Conservation (phyloP, 2,888 invertebrate species). For the Metalampra italica region DNA sequence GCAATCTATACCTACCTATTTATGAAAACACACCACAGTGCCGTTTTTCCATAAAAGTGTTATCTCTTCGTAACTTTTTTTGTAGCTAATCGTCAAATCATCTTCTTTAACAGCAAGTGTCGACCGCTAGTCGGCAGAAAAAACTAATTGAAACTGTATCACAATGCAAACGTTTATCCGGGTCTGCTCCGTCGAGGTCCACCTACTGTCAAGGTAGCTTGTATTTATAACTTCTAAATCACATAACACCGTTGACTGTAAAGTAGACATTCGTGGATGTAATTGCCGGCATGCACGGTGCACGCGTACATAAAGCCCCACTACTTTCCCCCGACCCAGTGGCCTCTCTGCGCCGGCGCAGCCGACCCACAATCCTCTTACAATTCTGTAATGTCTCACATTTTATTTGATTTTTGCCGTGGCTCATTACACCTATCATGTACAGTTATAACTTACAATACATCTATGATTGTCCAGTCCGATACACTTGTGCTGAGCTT, state of each 20-base stretch:
- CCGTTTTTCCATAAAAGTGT: too few relatives aligned
- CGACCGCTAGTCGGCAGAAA: not conserved
- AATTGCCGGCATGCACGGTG: slow-evolving; percentile 58
- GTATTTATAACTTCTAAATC: slow-evolving; percentile 31
- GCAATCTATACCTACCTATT: too few relatives aligned
- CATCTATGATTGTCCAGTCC: slow-evolving; percentile 36
- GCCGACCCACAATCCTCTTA: slow-evolving; percentile 63
- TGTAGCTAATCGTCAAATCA: not conserved
- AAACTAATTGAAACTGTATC: not conserved
- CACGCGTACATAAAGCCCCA: slow-evolving; percentile 51
- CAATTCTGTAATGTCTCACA: slow-evolving; percentile 67
- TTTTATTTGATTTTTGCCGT: slow-evolving; percentile 63
- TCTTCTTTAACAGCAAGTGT: not conserved
- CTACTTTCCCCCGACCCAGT: slow-evolving; percentile 77
- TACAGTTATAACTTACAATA: slow-evolving; percentile 57
- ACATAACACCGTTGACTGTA: slow-evolving; percentile 16
- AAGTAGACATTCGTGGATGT: slow-evolving; percentile 28
- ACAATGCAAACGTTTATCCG: too few relatives aligned
- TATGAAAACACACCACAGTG: too few relatives aligned
- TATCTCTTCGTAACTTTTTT: not conserved
- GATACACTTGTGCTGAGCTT: slow-evolving; percentile 16
- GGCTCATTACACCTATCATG: slow-evolving; percentile 53
- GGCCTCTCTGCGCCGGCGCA: slow-evolving; percentile 58
- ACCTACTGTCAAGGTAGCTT: slow-evolving; percentile 14
- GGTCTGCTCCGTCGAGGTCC: too few relatives aligned